Evolutionary conservation across 2,113 vertebrate genomes (phyloP), one percentile per base, ranked within the genome.

Genomic region (Lagopus leucura): DNA sequence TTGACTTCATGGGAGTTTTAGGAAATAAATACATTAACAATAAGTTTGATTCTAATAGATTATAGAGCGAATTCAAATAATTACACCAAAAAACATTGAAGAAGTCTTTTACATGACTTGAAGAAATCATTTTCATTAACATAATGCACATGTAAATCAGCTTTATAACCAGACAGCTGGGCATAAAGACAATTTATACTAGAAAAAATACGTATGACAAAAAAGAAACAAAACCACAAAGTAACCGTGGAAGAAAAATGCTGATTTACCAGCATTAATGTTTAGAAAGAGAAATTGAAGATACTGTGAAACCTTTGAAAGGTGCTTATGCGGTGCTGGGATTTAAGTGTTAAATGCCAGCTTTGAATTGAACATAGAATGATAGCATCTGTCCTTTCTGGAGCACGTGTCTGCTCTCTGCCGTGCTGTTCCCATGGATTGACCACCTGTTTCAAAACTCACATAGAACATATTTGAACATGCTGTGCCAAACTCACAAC

Each of bases 381-480:
- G 38, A 13, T 40, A 20, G 50, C 1, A 0, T 30, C 40, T 73
- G 47, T 57, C 54, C 38, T 69, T 32, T 65, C 40, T 22, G 63
- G 32, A 57, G 18, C 3, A 2, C 63, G 61, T 8, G 13, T 25
- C 54, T 78, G 4, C 34, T 54, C 8, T 75, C 40, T 38, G 7
- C 54, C 18, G 12, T 47, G 18, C n/a, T 30, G 11, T 45, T 60
- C 24, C 10, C 3, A 7, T 60, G 60, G 21, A 13, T 25, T 55
- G 16, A n/a, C 1, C 11, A 28, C 38, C 22, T 17, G 5, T 25
- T 84, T 61, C 30, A 81, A 40, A 43, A 17, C 40, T 81, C 55
- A 10, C 0, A 0, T 25, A 40, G 73, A 14, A 40, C 14, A 5
- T 1, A 16, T 74, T 78, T n/a, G 27, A 61, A 64, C n/a, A 19